Evolutionary conservation across 2,888 invertebrate genomes (phyloP).

Genomic region (Dicranocentrus wangi): DNA sequence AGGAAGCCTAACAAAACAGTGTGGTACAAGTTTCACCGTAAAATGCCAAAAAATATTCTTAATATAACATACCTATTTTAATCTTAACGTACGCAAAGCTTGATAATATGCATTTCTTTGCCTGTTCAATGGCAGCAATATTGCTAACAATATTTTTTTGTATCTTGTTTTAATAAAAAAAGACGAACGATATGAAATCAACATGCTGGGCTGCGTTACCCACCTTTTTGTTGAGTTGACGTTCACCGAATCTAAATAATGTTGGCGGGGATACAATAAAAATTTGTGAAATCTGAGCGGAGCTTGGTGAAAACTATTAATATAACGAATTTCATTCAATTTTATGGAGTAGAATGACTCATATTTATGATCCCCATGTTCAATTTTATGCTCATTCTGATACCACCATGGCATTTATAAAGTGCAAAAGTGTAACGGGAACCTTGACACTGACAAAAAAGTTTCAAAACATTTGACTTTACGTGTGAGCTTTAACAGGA

Average conservation of each 20-base stretch:
- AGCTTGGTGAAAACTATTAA: constrained; percentile 17
- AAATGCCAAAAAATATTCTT: too few relatives aligned
- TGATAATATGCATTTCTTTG: too few relatives aligned
- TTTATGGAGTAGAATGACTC: constrained; percentile 12
- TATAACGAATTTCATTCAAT: constrained; percentile 13
- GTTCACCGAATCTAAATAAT: not conserved
- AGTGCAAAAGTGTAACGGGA: constrained; percentile 20
- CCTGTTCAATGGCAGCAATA: too few relatives aligned
- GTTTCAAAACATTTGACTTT: constrained; percentile 16
- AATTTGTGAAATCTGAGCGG: not conserved
- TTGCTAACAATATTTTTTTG: too few relatives aligned
- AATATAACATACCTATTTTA: too few relatives aligned
- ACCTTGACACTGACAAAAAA: not conserved
- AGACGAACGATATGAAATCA: too few relatives aligned
- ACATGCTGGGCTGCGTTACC: too few relatives aligned
- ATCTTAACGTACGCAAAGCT: too few relatives aligned
- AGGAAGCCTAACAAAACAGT: too few relatives aligned
- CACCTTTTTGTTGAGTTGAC: too few relatives aligned
- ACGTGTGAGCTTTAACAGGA: not conserved
- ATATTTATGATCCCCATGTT: not conserved
- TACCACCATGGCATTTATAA: not conserved
- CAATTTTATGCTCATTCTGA: constrained; percentile 7
- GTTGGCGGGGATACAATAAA: constrained; percentile 16
- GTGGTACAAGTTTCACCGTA: too few relatives aligned
- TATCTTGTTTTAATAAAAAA: too few relatives aligned